These are phyloP conservation scores for Trachelus iudaicus DNA, from an alignment of 2,888 invertebrate species.

Conservation along the genomic window DNA sequence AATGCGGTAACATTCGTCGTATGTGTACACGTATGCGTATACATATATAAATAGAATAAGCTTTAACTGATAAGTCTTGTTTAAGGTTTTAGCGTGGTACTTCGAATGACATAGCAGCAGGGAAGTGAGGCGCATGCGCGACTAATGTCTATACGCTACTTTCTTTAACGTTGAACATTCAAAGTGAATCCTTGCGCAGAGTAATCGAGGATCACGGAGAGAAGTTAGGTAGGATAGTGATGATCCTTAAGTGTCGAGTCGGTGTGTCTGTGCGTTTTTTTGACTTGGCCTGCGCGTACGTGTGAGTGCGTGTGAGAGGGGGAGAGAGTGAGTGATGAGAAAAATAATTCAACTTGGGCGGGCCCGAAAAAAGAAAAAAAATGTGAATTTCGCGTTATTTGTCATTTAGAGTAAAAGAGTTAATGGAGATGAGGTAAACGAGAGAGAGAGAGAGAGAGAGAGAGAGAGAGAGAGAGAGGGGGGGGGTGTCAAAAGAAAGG, in stretches of 20 bases:
- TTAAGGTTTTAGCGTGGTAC: not conserved
- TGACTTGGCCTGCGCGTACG: not conserved
- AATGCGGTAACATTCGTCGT: not conserved
- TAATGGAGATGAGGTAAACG: constrained; percentile 8
- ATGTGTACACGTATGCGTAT: constrained; percentile 11
- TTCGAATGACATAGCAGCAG: not conserved
- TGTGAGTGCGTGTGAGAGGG: not conserved
- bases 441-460: constrained; percentile 22
- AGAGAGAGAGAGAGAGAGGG: constrained; percentile 24
- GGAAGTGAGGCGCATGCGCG: not conserved
- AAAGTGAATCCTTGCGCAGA: not conserved
- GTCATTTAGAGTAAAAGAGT: constrained; percentile 10
- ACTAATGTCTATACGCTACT: not conserved
- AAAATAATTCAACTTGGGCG: not conserved
- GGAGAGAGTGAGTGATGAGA: too few relatives aligned
- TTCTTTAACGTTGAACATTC: not conserved
- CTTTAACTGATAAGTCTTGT: not conserved
- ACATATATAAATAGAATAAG: constrained; percentile 12
- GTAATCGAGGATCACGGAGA: not conserved
- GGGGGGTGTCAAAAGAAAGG: not conserved
- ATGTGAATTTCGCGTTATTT: not conserved
- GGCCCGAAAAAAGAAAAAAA: not conserved
- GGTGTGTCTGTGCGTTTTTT: not conserved
- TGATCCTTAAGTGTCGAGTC: not conserved
- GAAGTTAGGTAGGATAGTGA: not conserved